A percentile compares a stretch with the other conserved stretches of the same genome.
Conservation (phyloP, 2,888 invertebrate species). For the Pemphredon lugubris region DNA sequence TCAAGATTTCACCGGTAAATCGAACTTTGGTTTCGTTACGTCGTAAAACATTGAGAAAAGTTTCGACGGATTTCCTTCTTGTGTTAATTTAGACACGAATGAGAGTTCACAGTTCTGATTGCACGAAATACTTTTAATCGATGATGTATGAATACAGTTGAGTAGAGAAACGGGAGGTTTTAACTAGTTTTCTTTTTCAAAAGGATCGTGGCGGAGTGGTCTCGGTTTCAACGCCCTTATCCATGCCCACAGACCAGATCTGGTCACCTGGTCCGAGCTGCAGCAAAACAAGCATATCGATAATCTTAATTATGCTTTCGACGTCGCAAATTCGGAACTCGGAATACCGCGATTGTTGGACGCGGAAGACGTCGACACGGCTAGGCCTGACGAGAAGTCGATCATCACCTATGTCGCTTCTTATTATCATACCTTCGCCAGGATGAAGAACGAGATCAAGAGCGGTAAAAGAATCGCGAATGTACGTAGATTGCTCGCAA, state of each 20-base stretch:
- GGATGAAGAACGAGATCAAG: slow-evolving; percentile 99
- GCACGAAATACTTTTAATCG: background rate
- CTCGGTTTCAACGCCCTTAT: slow-evolving; percentile 99
- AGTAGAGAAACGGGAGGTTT: too few species aligned
- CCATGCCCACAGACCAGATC: slow-evolving; percentile 97
- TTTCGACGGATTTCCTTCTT: too few species aligned
- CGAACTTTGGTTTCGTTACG: too few species aligned
- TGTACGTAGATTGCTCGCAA: slow-evolving; percentile 84
- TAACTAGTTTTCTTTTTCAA: too few species aligned
- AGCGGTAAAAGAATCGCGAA: slow-evolving; percentile 98
- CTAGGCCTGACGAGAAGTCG: slow-evolving; percentile 97
- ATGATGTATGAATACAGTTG: too few species aligned
- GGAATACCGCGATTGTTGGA: slow-evolving; percentile 96
- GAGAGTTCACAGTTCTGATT: background rate
- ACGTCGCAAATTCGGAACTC: slow-evolving; percentile 94
- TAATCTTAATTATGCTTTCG: slow-evolving; percentile 98
- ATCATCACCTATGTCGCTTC: slow-evolving; percentile 99
- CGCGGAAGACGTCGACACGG: slow-evolving; percentile 98
- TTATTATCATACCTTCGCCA: slow-evolving; percentile 99
- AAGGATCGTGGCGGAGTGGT: slow-evolving; percentile 96
- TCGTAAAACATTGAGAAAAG: too few species aligned
- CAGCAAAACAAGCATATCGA: slow-evolving; percentile 93
- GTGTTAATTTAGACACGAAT: background rate
- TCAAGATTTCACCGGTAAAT: slow-evolving; percentile 89
- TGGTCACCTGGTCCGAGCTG: slow-evolving; percentile 93